A percentile compares a stretch with the other conserved stretches of the same genome.
Conservation (phyloP, 2,888 invertebrate species). For the Polyploca ridens region DNA sequence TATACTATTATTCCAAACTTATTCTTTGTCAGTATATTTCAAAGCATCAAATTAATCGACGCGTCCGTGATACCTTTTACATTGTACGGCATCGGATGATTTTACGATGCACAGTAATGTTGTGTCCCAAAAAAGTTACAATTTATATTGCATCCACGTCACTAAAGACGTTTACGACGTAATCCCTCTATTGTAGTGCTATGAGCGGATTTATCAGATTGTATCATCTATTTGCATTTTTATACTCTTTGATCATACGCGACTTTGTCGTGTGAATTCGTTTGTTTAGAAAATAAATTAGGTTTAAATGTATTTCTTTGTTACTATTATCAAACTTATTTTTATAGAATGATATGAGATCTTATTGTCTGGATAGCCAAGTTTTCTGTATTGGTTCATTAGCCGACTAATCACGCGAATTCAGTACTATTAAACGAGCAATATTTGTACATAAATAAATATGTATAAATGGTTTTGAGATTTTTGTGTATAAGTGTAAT, state of each 20-base stretch:
- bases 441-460: too few species aligned
- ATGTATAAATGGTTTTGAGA: too few species aligned
- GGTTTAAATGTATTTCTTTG: not conserved
- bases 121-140: slow-evolving; percentile 33
- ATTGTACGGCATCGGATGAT: slow-evolving; percentile 40
- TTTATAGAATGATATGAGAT: not conserved
- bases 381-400: too few species aligned
- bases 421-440: too few species aligned
- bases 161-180: slow-evolving; percentile 27
- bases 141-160: slow-evolving; percentile 24
- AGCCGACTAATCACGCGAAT: too few species aligned
- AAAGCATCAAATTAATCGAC: slow-evolving; percentile 59
- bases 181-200: slow-evolving; percentile 23
- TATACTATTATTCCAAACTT: slow-evolving; percentile 11
- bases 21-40: slow-evolving; percentile 53
- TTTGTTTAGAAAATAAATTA: not conserved
- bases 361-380: too few species aligned
- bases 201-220: slow-evolving; percentile 26
- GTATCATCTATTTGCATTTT: slow-evolving; percentile 16
- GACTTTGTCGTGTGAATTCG: not conserved
- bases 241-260: slow-evolving; percentile 11
- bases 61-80: slow-evolving; percentile 45
- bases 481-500: too few species aligned
- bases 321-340: too few species aligned
- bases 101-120: slow-evolving; percentile 48